phyloP scores from a whole-genome alignment of 2,113 vertebrate species.

The Pomatostomus ruficeps region DNA sequence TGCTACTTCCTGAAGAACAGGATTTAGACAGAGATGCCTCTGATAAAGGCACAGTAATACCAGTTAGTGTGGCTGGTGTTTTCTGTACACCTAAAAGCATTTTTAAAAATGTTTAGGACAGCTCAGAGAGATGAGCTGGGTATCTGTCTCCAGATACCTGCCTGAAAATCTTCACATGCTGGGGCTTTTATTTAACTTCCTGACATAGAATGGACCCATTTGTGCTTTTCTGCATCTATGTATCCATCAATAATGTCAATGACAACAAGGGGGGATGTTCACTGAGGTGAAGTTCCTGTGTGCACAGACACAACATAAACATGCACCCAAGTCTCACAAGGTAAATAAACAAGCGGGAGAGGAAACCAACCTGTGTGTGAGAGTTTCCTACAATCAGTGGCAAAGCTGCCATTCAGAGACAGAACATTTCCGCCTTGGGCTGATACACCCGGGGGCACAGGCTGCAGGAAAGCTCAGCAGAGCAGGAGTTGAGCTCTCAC shows the following conservation, averaged over 20 bases:
- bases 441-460: neutral
- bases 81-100: neutral
- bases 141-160: neutral
- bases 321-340: neutral
- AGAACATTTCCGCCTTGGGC: neutral
- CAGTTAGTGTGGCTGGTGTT: neutral
- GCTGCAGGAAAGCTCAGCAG: neutral
- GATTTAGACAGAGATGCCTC: neutral
- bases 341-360: neutral
- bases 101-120: neutral
- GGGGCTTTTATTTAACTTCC: neutral
- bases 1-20: neutral
- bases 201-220: neutral
- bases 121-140: neutral
- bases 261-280: neutral
- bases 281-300: neutral
- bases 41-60: neutral
- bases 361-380: neutral
- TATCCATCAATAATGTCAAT: neutral
- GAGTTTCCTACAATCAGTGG: neutral
- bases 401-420: neutral
- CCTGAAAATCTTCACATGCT: neutral
- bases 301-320: neutral
- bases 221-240: neutral
- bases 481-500: neutral